Evolutionary conservation across 2,113 vertebrate species (phyloP), one percentile per base, ranked within the genome.

Genomic region (Poeciliopsis retropinna): DNA sequence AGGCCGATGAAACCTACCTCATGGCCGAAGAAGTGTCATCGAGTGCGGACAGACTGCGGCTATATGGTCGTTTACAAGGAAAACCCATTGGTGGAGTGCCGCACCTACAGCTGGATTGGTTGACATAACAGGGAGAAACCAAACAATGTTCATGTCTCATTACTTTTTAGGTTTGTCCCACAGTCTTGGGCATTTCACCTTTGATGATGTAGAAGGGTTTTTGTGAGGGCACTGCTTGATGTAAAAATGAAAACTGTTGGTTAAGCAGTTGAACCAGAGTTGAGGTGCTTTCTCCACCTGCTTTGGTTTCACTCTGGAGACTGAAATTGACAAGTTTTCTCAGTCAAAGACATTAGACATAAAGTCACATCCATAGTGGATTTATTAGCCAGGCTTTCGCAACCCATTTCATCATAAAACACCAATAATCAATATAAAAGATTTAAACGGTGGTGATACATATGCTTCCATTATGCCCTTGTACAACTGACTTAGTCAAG

Each of bases 21-120:
- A 0, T 93, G 90, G 92, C 92, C 92, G 8, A 85, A 54, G 74
- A 89, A 91, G 83, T 93, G 90, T 67, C 82, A 51, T 12, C 84
- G 64, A 11, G 25, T 90, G 70, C 69, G 57, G 31, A 86, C 83
- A 13, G 68, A 78, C 39, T 93, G 92, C 8, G 83, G 92, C 1
- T 92, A 93, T 17, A 72, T 14, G 0, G 81, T 92, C 0, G 72
- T 93, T 72, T 92, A 91, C 69, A 91, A 86, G 66, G 82, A 88
- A 60, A 84, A 86, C 64, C 90, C 88, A 5, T 78, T 72, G 71
- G 63, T 64, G 60, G 76, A 79, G 60, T 93, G 92, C 30, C 64
- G 62, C n/a, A 71, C 91, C n/a, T 92, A 92, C 83, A 93, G 93
- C 86, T 92, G 89, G 89, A 92, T 91, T 37, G 89, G 89, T 72